Base-by-base conservation (phyloP, 1,140 invertebrate species). In the Listronotus bonariensis region DNA sequence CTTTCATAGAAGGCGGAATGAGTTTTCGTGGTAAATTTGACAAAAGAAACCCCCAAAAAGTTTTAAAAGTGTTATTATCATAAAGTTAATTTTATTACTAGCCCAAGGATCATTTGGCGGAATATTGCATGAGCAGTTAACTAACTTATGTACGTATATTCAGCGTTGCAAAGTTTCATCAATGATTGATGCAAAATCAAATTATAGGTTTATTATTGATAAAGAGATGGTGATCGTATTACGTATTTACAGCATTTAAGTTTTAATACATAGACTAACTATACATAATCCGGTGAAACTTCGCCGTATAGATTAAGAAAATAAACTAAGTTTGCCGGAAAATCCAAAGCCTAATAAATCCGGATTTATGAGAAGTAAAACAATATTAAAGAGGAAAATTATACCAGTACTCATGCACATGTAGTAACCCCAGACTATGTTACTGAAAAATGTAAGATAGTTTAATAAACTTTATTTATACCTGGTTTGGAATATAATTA, bases 181-280 rank as follows among this genome's bases (percentile, higher is more conserved):
- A 51, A 51, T 51, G 48, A 51, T 51, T 51, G 31, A 51, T 51
- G 48, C 3, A 18, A 51, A 51, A 9, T 51, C 26, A 9, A 26
- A 20, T 51, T 51, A 31, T 12, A 51, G 32, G 18, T 51, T 51
- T 31, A 51, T 32, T 31, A 51, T 26, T 14, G 48, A 32, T 51
- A 51, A 32, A 26, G 18, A 51, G 31, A 12, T 12, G 10, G 18
- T 31, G 18, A 10, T 26, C 48, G 48, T 51, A 20, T 45, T 6
- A 12, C 26, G 11, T 32, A 51, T 51, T 51, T 32, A 54, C 15
- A 17, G 14, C 7, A 4, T 38, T 54, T 38, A 38, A 54, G 14
- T 17, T 0, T 54, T 54, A 3, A 41, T 54, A 54, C 9, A 5
- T 6, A 38, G 3, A 45, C 42, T 3, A 14, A 36, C 2, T 36